Evolutionary conservation across 2,113 vertebrate species (phyloP), one percentile per base, ranked within the genome.

Genomic region (Holacanthus passer): DNA sequence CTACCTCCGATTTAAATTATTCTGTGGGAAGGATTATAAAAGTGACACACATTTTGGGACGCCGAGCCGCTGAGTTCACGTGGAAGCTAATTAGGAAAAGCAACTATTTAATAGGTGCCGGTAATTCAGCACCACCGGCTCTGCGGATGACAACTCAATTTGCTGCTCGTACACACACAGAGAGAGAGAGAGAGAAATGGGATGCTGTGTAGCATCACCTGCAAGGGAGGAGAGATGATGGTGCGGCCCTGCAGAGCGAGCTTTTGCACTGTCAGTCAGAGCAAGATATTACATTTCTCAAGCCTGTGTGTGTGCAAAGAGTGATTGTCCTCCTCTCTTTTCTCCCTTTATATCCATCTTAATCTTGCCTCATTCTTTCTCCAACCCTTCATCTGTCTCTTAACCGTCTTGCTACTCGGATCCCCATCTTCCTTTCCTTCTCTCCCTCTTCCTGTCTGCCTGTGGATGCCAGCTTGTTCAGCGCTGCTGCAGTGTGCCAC

Each of bases 401-500:
- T 22, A 27, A 31, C 10, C 53, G 31, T 69, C 52, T 48, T 48
- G 3, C 31, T 45, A 5, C 47, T 43, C 32, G 43, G 45, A 69
- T 22, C 48, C 37, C 37, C 48, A 45, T 17, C 9, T 58, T 27
- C 27, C 19, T 88, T 27, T 82, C 13, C 35, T 24, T 27, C 60
- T 47, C 5, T 52, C 56, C 69, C 13, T 32, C 65, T 62, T 7
- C 83, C 53, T 74, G 47, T 85, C 29, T 79, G 20, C 81, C n/a
- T 43, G 59, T 82, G 62, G 58, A 53, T 78, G 77, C 75, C 86
- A 88, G 87, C 83, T 80, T 88, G 64, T 82, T 83, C 74, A 50
- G 79, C 16, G 77, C 52, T 91, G 88, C 88, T 88, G 91, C 93
- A 93, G 88, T 87, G 85, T 81, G 90, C 90, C 88, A 89, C 87